Base-by-base conservation (phyloP, 35 echinoderm and acorn worm genomes). In the Acanthaster planci region DNA sequence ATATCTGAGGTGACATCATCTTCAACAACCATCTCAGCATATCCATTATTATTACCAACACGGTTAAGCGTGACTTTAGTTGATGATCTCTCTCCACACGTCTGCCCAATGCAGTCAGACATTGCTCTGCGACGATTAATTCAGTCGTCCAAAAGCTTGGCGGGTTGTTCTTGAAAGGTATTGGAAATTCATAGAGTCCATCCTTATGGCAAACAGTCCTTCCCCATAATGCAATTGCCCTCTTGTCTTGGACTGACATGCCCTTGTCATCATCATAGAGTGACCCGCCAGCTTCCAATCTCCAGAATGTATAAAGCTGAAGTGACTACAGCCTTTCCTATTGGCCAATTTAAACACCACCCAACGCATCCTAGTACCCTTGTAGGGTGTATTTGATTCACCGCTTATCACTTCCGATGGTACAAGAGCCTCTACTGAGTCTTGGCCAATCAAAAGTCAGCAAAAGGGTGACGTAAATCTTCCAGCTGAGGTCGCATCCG, bases 381-480 rank as follows among this genome's bases (percentile, higher is more conserved):
- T n/a, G 79, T 80, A 95, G 5, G 89, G 89, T 37, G 50, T 57
- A 7, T 80, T 84, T 14, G 36, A 39, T 26, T 7, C 8, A 37
- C 93, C 88, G 19, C 54, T 22, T 22, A 55, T 78, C 14, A 95
- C 67, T 47, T 91, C 88, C 40, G 84, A 55, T 17, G 88, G 93
- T 47, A 90, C n/a, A 29, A 90, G 55, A 6, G 83, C 83, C 29
- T 86, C 88, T 32, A 87, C 87, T 1, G 36, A 14, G 67, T 94
- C 88, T 56, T 94, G 92, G 0, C 88, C 92, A 56, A 94, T 94
- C 59, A 94, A 79, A 52, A 94, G 77, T n/a, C n/a, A n/a, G n/a
- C n/a, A n/a, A n/a, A n/a, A n/a, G n/a, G n/a, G n/a, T n/a, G n/a
- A n/a, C n/a, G n/a, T n/a, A n/a, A n/a, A n/a, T n/a, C n/a, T n/a